Evolutionary conservation across 92 coral and sea anemone species (phyloP).

Genomic region (Desmophyllum pertusum): DNA sequence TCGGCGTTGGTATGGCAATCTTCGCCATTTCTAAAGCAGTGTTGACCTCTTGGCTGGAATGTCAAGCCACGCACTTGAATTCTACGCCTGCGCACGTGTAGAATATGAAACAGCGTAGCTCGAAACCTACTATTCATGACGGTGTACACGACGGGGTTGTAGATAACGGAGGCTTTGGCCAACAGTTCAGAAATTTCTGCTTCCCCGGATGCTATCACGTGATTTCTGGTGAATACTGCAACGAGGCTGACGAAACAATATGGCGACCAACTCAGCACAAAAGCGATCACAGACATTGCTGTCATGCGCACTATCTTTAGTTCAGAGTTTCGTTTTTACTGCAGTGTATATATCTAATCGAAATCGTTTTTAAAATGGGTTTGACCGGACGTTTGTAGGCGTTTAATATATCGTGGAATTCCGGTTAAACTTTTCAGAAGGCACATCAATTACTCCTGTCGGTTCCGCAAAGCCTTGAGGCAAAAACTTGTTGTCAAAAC

Average conservation of each 20-base stretch:
- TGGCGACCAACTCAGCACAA: slow-evolving; percentile 76
- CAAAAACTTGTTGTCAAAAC: neutral
- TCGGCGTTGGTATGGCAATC: neutral
- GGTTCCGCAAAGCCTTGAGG: neutral
- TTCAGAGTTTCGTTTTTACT: slow-evolving; percentile 22
- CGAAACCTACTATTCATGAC: slow-evolving; percentile 58
- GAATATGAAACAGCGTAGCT: slow-evolving; percentile 35
- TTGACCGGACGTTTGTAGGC: neutral
- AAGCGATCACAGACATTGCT: slow-evolving; percentile 51
- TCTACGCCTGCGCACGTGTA: neutral
- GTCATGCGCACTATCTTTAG: slow-evolving; percentile 61
- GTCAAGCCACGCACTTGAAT: neutral
- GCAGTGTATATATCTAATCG: neutral
- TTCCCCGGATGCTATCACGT: slow-evolving; percentile 46
- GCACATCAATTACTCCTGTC: neutral
- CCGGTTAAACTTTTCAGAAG: neutral
- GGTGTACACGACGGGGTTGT: slow-evolving; percentile 72
- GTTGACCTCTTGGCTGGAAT: neutral
- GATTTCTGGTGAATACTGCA: slow-evolving; percentile 39
- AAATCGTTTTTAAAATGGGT: neutral
- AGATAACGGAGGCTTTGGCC: slow-evolving; percentile 78
- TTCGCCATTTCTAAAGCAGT: neutral
- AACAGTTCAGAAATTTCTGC: slow-evolving; percentile 69
- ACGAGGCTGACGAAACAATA: slow-evolving; percentile 63
- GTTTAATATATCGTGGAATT: neutral